Evolutionary conservation across 2,113 vertebrate species (phyloP).

Genomic region (Xiphias gladius): DNA sequence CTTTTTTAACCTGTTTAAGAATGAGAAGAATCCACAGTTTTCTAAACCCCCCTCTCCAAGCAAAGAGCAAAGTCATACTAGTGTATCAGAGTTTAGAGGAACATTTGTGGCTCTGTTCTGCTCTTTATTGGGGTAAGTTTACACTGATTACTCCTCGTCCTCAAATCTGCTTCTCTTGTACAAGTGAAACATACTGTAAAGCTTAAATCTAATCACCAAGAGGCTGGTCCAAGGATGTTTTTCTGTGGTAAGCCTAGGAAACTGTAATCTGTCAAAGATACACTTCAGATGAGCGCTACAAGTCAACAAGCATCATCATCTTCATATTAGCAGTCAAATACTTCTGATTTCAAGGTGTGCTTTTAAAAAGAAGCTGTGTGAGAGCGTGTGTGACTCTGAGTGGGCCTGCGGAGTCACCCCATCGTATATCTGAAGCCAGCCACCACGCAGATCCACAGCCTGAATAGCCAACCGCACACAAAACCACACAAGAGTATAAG

Average conservation of each 20-base stretch:
- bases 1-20: background rate
- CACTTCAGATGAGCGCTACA: background rate
- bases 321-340: constrained; percentile 13
- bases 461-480: constrained; percentile 36
- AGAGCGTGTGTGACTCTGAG: constrained; percentile 19
- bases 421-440: constrained; percentile 39
- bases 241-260: too few species aligned
- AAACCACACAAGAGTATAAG: constrained; percentile 24
- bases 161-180: background rate
- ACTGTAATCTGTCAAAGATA: background rate
- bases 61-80: too few species aligned
- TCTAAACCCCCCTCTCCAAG: too few species aligned
- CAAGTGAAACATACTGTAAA: background rate
- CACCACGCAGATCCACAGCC: constrained; percentile 42
- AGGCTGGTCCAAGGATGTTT: background rate
- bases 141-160: background rate
- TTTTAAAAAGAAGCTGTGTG: background rate
- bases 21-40: background rate
- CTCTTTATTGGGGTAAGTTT: background rate
- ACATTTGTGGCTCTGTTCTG: background rate
- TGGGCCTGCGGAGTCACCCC: constrained; percentile 42
- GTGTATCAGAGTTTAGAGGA: background rate
- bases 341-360: constrained; percentile 22
- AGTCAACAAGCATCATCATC: constrained; percentile 16
- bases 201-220: background rate